A percentile compares a stretch with the other conserved stretches of the same genome.
Conservation (phyloP, 2,797 vertebrate species). For the Carduelis carduelis region DNA sequence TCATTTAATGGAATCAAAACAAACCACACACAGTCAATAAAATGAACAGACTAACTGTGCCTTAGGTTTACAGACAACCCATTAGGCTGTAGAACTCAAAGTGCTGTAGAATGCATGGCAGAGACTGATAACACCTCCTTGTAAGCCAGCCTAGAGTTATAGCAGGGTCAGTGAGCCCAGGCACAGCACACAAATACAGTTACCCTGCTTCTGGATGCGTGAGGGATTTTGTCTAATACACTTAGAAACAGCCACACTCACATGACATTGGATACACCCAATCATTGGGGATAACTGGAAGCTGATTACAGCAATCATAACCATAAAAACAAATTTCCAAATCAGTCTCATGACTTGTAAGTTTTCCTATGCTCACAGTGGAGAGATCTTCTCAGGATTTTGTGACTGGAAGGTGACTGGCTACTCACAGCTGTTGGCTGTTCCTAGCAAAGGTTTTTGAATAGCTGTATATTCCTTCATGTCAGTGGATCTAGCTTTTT, state of each 20-base stretch:
- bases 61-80: neutral
- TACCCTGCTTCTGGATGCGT: neutral
- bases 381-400: neutral
- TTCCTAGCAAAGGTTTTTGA: neutral
- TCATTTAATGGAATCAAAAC: slow-evolving; percentile 40
- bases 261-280: neutral
- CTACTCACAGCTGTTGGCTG: neutral
- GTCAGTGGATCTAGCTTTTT: neutral
- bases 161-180: neutral
- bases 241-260: neutral
- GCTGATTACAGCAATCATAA: neutral
- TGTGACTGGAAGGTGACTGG: neutral
- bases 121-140: neutral
- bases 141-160: neutral
- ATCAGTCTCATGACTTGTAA: neutral
- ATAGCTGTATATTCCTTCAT: neutral
- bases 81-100: neutral
- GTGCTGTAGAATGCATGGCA: neutral
- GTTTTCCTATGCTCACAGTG: neutral
- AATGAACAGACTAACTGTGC: neutral
- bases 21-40: neutral
- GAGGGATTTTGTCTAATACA: neutral
- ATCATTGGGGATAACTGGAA: neutral
- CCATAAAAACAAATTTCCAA: neutral
- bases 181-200: neutral